Conservation (phyloP, 2,888 invertebrate species). For the Caenorhabditis sinica region DNA sequence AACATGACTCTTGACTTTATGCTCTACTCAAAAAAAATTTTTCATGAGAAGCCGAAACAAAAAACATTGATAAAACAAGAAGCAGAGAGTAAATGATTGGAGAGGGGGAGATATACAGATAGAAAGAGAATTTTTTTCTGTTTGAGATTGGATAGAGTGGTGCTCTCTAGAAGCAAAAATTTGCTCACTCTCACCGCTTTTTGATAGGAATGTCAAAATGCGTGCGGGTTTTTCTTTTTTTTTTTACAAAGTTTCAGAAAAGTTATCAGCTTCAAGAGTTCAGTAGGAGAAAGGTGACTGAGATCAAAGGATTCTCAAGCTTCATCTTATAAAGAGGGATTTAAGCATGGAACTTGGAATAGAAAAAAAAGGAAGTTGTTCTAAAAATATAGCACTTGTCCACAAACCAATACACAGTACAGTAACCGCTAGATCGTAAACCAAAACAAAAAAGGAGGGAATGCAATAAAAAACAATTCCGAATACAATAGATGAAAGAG, state of each 20-base stretch:
- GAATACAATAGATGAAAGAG: slow-evolving; percentile 34
- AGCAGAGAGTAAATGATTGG: background rate
- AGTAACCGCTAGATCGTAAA: background rate
- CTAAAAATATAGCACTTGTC: too few relatives aligned
- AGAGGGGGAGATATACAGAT: slow-evolving; percentile 10
- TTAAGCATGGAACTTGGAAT: too few relatives aligned
- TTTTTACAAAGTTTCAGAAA: slow-evolving; percentile 12
- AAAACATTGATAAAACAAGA: slow-evolving; percentile 21
- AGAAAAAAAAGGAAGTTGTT: too few relatives aligned
- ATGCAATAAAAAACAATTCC: slow-evolving; percentile 26
- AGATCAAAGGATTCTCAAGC: too few relatives aligned
- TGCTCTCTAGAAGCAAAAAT: background rate
- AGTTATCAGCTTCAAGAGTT: too few relatives aligned
- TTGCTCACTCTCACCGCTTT: slow-evolving; percentile 31
- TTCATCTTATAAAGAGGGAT: too few relatives aligned
- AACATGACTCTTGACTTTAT: too few relatives aligned
- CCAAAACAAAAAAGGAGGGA: background rate
- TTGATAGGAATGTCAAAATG: slow-evolving; percentile 21
- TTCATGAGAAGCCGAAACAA: background rate
- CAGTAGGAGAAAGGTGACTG: too few relatives aligned
- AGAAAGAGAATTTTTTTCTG: slow-evolving; percentile 33
- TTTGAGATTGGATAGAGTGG: slow-evolving; percentile 38
- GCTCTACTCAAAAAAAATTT: too few relatives aligned
- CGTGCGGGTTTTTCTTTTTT: background rate
- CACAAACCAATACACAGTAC: too few relatives aligned